Evolutionary conservation across 1,140 invertebrate species (phyloP), one percentile per base, ranked within the genome.

Genomic region (Euschistus heros): DNA sequence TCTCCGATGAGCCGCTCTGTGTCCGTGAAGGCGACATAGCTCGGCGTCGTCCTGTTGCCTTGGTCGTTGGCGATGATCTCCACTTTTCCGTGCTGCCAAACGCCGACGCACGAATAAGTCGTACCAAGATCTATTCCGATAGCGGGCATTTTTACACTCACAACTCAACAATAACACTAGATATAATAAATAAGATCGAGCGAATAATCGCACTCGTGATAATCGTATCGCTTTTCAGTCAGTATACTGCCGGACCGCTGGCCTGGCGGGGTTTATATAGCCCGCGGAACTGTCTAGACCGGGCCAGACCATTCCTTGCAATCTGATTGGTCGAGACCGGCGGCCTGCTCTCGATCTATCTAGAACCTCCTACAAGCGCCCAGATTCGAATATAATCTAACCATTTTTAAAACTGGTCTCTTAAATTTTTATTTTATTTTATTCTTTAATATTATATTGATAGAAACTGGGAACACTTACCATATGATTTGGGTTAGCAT

Each of bases 61-160:
- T 94, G 91, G 74, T 95, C 92, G 74, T 96, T 95, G 71, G 91
- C 91, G 71, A 95, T 93, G 72, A 94, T 94, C 76, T 94, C 91
- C 52, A 94, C 86, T 76, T 91, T 92, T 60, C 89, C 91, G 73
- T 93, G 81, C 70, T 89, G 85, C 78, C 83, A 91, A 4, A 90
- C 87, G 50, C 86, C 88, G 10, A 91, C 88, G 69, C 88, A 90
- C 47, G 86, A 89, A 74, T 89, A 90, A 47, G 85, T 89, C 66
- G 82, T 91, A 44, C 88, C 88, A 70, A 88, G 77, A 77, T 89
- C 86, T 70, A 89, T 89, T 74, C 87, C 86, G 71, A 88, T 83
- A 67, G 86, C 86, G 71, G 81, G 79, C 75, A 79, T 76, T 50
- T 50, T 50, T n/a, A 6, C 3, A n/a, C 47, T 10, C 47, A 50